Evolutionary conservation across 2,113 vertebrate genomes (phyloP).

Genomic region (Salvelinus namaycush): DNA sequence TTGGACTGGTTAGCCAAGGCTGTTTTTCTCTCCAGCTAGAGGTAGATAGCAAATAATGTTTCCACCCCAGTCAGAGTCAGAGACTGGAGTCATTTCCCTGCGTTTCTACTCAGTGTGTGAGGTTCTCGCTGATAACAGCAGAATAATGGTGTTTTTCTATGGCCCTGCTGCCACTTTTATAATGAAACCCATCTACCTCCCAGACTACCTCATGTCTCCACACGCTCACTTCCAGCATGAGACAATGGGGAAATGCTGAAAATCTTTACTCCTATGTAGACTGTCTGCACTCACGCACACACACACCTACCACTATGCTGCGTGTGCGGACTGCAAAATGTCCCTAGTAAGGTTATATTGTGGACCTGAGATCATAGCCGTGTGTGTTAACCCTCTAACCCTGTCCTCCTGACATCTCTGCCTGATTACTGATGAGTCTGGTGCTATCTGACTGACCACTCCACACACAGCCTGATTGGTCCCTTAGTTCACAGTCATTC

Average conservation of each 20-base stretch:
- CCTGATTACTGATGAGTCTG: background rate
- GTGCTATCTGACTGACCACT: no score
- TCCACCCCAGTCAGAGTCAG: conserved; percentile 21
- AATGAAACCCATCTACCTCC: conserved; percentile 40
- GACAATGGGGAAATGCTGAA: background rate
- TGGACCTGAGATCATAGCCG: no score
- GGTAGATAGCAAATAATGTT: conserved; percentile 45
- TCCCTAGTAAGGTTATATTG: no score
- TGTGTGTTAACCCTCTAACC: no score
- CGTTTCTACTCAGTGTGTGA: conserved; percentile 15
- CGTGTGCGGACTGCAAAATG: no score
- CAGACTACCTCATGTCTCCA: conserved; percentile 9
- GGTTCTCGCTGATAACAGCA: conserved; percentile 51
- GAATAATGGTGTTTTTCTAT: conserved; percentile 49
- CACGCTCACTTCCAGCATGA: background rate
- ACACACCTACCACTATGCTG: background rate
- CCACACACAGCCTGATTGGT: background rate
- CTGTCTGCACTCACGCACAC: background rate
- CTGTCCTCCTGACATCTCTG: background rate
- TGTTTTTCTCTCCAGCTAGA: conserved; percentile 37
- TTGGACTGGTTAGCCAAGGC: conserved; percentile 17
- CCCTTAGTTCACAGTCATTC: no score
- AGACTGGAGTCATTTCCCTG: background rate
- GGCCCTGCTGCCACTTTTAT: conserved; percentile 18
- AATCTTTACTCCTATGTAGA: background rate